Evolutionary conservation across 2,797 vertebrate species (phyloP).

Genomic region (Delichon dasypus): DNA sequence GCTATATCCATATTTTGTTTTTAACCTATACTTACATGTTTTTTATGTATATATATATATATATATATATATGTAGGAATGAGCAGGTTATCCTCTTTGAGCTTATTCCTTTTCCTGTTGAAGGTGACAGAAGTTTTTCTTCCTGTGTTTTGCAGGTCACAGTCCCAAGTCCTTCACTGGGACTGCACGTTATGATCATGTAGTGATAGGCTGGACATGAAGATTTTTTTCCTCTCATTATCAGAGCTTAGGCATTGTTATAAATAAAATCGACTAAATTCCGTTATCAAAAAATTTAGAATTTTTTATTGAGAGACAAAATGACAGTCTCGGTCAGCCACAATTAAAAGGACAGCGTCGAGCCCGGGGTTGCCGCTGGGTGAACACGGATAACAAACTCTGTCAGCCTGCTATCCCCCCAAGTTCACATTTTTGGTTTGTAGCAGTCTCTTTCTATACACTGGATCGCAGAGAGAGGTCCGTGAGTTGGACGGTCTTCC

Average conservation of each 20-base stretch:
- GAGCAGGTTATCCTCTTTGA: not conserved
- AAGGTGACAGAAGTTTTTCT: not conserved
- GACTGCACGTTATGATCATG: accelerated
- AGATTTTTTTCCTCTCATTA: not conserved
- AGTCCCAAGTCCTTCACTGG: not conserved
- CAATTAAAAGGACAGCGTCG: too few relatives aligned
- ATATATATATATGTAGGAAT: not conserved
- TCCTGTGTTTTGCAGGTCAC: not conserved
- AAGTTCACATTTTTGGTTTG: too few relatives aligned
- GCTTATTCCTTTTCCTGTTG: not conserved
- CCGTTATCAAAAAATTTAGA: too few relatives aligned
- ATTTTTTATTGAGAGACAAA: too few relatives aligned
- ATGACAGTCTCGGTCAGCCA: too few relatives aligned
- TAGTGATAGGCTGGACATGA: not conserved
- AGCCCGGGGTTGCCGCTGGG: too few relatives aligned
- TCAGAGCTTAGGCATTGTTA: not conserved
- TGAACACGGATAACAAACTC: too few relatives aligned
- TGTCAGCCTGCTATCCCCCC: too few relatives aligned
- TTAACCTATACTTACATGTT: not conserved
- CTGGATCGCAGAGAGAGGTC: too few relatives aligned
- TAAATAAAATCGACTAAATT: too few relatives aligned
- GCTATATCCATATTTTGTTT: not conserved
- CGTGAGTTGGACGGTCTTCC: too few relatives aligned
- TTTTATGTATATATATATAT: not conserved
- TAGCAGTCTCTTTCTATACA: too few relatives aligned